Percentiles rank a stretch among this genome's conserved stretches.
These are phyloP conservation scores for Atrina japonica DNA, from an alignment of 2,888 invertebrate species.

Conservation along the genomic window DNA sequence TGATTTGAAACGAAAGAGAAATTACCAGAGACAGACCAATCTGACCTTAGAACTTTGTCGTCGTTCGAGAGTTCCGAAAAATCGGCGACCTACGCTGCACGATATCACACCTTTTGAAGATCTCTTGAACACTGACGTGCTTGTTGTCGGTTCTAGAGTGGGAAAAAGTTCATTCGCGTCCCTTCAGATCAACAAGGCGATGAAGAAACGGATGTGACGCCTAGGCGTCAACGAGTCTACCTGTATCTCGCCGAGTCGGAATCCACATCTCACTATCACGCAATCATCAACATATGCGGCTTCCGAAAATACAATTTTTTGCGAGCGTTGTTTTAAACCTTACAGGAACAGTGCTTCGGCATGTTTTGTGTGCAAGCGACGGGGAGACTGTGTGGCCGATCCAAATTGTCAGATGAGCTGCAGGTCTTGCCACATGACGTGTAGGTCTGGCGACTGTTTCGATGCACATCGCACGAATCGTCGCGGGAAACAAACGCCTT, in stretches of 20 bases:
- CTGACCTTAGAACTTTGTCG: neutral
- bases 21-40: constrained; percentile 18
- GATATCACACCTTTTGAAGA: constrained; percentile 12
- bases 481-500: too few relatives aligned
- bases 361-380: too few relatives aligned
- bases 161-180: constrained; percentile 22
- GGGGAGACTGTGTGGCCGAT: too few relatives aligned
- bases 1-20: neutral
- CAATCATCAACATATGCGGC: too few relatives aligned
- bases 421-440: too few relatives aligned
- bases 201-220: neutral
- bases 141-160: constrained; percentile 13
- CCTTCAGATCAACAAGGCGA: neutral
- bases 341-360: too few relatives aligned
- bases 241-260: constrained; percentile 15
- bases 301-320: too few relatives aligned
- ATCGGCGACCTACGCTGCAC: neutral
- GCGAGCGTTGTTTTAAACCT: too few relatives aligned
- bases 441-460: too few relatives aligned
- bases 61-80: neutral
- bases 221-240: constrained; percentile 12
- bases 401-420: too few relatives aligned
- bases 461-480: too few relatives aligned
- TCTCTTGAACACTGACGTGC: constrained; percentile 6
- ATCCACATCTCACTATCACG: constrained; percentile 23